Conservation (phyloP, 2,797 vertebrate species). For the Melanotaenia boesemani region DNA sequence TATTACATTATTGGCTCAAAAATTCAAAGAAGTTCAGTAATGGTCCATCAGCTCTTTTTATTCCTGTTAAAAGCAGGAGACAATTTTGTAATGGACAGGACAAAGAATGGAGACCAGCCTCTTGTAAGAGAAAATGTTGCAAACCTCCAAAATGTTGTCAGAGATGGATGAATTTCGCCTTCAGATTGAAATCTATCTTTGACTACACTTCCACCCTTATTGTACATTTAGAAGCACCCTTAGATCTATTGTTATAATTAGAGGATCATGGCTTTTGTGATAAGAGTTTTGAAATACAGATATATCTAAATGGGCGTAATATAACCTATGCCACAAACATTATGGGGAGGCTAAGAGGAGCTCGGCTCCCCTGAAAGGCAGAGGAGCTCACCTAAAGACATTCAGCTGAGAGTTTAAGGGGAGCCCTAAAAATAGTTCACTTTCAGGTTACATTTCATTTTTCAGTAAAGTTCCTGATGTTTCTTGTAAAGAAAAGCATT, state of each 20-base stretch:
- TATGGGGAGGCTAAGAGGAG: too few species aligned
- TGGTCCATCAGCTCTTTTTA: constrained; percentile 33
- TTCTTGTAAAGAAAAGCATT: too few species aligned
- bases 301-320: not conserved
- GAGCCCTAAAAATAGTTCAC: too few species aligned
- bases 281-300: not conserved
- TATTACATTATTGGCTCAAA: constrained; percentile 26
- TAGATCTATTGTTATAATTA: not conserved
- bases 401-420: too few species aligned
- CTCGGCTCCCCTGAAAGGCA: too few species aligned
- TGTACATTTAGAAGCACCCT: not conserved
- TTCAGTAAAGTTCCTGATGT: too few species aligned
- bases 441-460: too few species aligned
- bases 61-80: constrained; percentile 38
- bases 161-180: constrained; percentile 6
- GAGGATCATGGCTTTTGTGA: not conserved
- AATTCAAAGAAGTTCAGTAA: constrained; percentile 39
- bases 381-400: too few species aligned
- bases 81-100: constrained; percentile 32
- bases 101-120: constrained; percentile 7
- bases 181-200: constrained; percentile 3
- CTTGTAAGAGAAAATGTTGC: constrained; percentile 25
- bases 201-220: not conserved
- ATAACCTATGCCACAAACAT: too few species aligned
- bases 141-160: constrained; percentile 20